Base-by-base conservation (phyloP, 2,113 vertebrate species). In the Pitta sordida region DNA sequence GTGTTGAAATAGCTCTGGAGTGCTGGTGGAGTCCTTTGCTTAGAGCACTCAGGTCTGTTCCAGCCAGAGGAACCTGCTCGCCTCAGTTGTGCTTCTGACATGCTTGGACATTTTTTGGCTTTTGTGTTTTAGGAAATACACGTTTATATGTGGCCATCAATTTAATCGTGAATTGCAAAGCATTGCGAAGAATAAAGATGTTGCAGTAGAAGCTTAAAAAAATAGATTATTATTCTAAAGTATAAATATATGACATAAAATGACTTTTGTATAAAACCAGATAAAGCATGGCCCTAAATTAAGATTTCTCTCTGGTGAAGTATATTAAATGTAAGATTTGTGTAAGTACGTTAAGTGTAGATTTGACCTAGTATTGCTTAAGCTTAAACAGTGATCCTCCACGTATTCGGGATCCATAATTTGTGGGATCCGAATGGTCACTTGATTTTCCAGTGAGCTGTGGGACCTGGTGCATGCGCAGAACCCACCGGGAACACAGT, bases 1-100 rank as follows among this genome's bases (percentile, higher is more conserved):
- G 73, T 26, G 80, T 86, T 91, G 89, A 92, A 93, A 84, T 88
- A 93, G 58, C 73, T 93, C 68, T 23, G 7, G 55, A 71, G 27
- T 82, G 80, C 6, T 75, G 32, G 69, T n/a, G 80, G 86, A 91
- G 64, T 49, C 6, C 1, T 83, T 82, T 89, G 15, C 68, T 86
- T 39, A 20, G 29, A 13, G 52, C 32, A 29, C 22, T 27, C 29
- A 34, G 20, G 39, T 53, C 51, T 44, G 56, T 24, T 63, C 29
- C 20, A 48, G 43, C 22, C 12, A 27, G 2, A 58, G 62, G 58
- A 68, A 53, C 6, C 39, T 82, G n/a, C 27, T 56, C 52, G 26
- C 39, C 62, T 90, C 16, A 8, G 7, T 44, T 16, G 20, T 53
- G 62, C 51, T 83, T 62, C 63, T 26, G 43, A 80, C 29, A 4